Conservation (phyloP, 2,888 invertebrate species). For the Polydrusus pterygomalis region DNA sequence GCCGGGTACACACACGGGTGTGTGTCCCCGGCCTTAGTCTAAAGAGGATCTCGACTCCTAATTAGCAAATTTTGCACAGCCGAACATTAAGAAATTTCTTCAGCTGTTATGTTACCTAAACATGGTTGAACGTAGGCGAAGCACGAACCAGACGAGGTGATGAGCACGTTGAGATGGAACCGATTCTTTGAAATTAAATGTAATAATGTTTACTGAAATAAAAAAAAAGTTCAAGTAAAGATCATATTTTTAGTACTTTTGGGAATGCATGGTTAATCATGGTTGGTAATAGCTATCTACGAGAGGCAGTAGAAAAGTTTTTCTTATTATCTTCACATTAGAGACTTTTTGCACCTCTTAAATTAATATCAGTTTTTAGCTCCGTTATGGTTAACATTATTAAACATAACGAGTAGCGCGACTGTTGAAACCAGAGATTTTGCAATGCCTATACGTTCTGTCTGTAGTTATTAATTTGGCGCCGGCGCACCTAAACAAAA, state of each 20-base stretch:
- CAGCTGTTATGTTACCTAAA: constrained; percentile 33
- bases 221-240: neutral
- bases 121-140: constrained; percentile 36
- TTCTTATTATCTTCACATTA: too few species aligned
- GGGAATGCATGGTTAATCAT: neutral
- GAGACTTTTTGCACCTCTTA: too few species aligned
- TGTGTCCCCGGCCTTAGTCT: too few species aligned
- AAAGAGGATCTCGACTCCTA: constrained; percentile 21
- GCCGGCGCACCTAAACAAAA: too few species aligned
- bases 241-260: neutral
- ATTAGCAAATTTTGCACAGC: constrained; percentile 44
- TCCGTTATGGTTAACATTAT: too few species aligned
- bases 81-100: constrained; percentile 45
- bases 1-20: too few species aligned
- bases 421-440: too few species aligned
- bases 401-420: too few species aligned
- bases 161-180: constrained; percentile 34
- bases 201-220: constrained; percentile 3
- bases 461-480: too few species aligned
- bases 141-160: constrained; percentile 42
- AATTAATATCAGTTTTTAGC: too few species aligned
- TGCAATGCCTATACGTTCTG: too few species aligned
- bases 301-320: too few species aligned
- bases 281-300: neutral
- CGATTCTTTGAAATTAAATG: neutral